Conservation (phyloP, 1,140 invertebrate species). For the Melanaphis sacchari region DNA sequence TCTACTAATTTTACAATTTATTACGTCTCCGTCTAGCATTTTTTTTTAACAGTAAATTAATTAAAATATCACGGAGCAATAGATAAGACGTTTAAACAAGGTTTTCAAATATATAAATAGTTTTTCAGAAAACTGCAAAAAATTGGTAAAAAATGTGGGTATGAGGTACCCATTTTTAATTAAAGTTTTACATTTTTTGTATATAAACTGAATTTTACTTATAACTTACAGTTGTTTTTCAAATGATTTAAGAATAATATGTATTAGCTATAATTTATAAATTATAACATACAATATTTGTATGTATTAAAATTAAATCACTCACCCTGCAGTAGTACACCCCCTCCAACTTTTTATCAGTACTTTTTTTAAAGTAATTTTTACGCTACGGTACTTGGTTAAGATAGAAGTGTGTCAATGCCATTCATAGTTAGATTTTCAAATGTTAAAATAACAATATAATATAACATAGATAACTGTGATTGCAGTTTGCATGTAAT, state of each 20-base stretch:
- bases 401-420: not conserved
- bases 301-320: not conserved
- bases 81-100: not conserved
- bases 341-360: not conserved
- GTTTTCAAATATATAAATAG: not conserved
- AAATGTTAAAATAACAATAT: slow-evolving; percentile 11
- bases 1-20: not conserved
- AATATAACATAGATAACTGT: not conserved
- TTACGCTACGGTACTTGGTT: not conserved
- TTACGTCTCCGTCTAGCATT: not conserved
- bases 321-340: not conserved
- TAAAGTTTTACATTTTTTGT: not conserved
- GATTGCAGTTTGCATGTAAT: not conserved
- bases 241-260: not conserved
- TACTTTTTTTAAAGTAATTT: not conserved
- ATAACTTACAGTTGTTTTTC: not conserved
- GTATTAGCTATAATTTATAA: not conserved
- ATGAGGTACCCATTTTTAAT: not conserved
- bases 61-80: not conserved
- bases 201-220: not conserved
- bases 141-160: not conserved
- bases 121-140: not conserved
- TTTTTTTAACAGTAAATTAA: not conserved
- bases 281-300: not conserved
- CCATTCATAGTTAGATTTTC: slow-evolving; percentile 4